Conservation (phyloP, 1,140 invertebrate species). For the Cotesia typhae region DNA sequence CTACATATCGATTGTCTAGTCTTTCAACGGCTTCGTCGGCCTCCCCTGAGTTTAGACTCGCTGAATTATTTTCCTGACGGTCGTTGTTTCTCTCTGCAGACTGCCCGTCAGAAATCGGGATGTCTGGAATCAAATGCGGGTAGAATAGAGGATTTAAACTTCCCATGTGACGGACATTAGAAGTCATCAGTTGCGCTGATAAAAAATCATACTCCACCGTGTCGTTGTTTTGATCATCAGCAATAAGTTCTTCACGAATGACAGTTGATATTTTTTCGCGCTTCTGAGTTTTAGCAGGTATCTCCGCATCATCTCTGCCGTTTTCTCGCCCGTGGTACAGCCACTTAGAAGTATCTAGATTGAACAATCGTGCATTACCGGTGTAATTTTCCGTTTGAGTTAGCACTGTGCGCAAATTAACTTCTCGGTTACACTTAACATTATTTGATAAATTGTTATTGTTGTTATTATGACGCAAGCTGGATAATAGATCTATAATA, state of each 20-base stretch:
- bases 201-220: constrained; percentile 51
- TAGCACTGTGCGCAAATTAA: constrained; percentile 40
- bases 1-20: constrained; percentile 55
- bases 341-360: constrained; percentile 14
- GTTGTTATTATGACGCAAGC: constrained; percentile 39
- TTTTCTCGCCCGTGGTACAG: constrained; percentile 1
- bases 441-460: constrained; percentile 41
- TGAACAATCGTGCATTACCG: constrained; percentile 16
- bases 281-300: constrained; percentile 36
- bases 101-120: constrained; percentile 36
- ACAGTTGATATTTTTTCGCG: constrained; percentile 53
- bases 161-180: constrained; percentile 56
- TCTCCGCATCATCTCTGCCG: constrained; percentile 19
- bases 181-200: constrained; percentile 54
- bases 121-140: constrained; percentile 54
- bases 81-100: constrained; percentile 43
- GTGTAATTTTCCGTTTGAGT: constrained; percentile 47
- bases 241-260: constrained; percentile 55
- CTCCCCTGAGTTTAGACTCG: constrained; percentile 38
- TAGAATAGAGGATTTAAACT: constrained; percentile 57
- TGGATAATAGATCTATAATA: constrained; percentile 51
- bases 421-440: constrained; percentile 41
- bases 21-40: constrained; percentile 53
- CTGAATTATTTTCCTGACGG: constrained; percentile 16
- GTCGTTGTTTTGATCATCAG: constrained; percentile 50